Conservation (phyloP, 2,113 vertebrate genomes). For the Ctenomys sociabilis region DNA sequence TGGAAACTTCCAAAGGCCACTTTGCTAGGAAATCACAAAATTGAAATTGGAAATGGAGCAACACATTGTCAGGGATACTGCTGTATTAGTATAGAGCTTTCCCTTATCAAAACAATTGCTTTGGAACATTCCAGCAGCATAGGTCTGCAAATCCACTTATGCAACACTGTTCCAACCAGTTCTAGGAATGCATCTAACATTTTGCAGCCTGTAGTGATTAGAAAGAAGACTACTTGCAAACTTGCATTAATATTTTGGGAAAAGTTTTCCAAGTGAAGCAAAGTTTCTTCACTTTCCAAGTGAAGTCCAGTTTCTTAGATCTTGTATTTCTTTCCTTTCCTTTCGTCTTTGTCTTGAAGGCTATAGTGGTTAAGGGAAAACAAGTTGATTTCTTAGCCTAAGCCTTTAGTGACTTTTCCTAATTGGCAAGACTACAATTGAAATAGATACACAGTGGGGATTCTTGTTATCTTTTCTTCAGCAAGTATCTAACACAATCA, state of each 20-base stretch:
- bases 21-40: constrained; percentile 7
- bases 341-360: not conserved
- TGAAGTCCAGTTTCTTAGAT: not conserved
- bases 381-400: not conserved
- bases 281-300: too few relatives aligned
- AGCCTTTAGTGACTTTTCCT: constrained; percentile 33
- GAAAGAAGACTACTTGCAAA: not conserved
- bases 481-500: not conserved
- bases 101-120: not conserved
- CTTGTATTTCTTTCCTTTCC: not conserved
- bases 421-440: constrained; percentile 27
- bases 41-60: not conserved
- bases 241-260: not conserved
- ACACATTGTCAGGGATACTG: not conserved
- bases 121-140: not conserved
- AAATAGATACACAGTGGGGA: constrained; percentile 39
- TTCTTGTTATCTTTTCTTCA: constrained; percentile 28
- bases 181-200: not conserved
- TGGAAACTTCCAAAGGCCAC: not conserved
- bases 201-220: not conserved
- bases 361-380: not conserved
- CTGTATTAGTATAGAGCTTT: not conserved
- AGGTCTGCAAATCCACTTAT: not conserved
- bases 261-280: not conserved
- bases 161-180: not conserved